These are phyloP conservation scores for Tachyglossus aculeatus DNA, from an alignment of 2,797 vertebrate genomes.

Conservation along the genomic window DNA sequence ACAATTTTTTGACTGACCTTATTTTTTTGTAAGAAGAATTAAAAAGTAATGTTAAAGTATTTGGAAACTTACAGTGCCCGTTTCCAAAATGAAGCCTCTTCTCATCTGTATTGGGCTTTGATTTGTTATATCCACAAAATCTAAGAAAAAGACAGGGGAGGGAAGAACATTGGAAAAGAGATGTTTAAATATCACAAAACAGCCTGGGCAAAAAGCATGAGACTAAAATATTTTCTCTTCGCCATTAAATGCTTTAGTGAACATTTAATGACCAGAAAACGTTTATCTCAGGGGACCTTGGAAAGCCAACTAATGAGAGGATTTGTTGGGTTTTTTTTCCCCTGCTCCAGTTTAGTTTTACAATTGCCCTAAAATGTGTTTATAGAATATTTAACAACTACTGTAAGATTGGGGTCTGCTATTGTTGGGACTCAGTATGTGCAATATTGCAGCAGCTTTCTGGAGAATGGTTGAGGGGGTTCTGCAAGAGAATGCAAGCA, in stretches of 20 bases:
- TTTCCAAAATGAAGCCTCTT: constrained; percentile 98
- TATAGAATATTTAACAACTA: constrained; percentile 73
- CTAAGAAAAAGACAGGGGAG: constrained; percentile 73
- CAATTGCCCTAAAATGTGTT: constrained; percentile 74
- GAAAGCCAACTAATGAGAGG: constrained; percentile 73
- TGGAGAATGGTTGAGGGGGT: constrained; percentile 32
- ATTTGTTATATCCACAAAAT: constrained; percentile 94
- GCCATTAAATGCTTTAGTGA: constrained; percentile 71
- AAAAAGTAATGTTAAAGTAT: constrained; percentile 12
- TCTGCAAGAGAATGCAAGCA: background rate
- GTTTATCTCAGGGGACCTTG: constrained; percentile 63
- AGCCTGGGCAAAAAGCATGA: constrained; percentile 54
- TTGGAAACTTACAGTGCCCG: constrained; percentile 88
- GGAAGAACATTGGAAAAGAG: constrained; percentile 17
- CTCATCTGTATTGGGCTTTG: constrained; percentile 90
- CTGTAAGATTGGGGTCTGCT: constrained; percentile 54
- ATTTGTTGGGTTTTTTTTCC: constrained; percentile 53
- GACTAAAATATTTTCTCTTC: constrained; percentile 49
- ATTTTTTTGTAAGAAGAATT: constrained; percentile 11
- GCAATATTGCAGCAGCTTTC: constrained; percentile 4
- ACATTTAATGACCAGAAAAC: constrained; percentile 67
- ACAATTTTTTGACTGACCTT: background rate
- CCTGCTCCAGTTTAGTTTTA: constrained; percentile 71
- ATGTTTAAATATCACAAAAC: constrained; percentile 21
- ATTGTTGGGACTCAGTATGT: constrained; percentile 30